Percentiles rank a stretch among this genome's conserved stretches.
These are phyloP conservation scores for Tychaedon coryphoeus DNA, from an alignment of 2,113 vertebrate genomes.

Conservation along the genomic window DNA sequence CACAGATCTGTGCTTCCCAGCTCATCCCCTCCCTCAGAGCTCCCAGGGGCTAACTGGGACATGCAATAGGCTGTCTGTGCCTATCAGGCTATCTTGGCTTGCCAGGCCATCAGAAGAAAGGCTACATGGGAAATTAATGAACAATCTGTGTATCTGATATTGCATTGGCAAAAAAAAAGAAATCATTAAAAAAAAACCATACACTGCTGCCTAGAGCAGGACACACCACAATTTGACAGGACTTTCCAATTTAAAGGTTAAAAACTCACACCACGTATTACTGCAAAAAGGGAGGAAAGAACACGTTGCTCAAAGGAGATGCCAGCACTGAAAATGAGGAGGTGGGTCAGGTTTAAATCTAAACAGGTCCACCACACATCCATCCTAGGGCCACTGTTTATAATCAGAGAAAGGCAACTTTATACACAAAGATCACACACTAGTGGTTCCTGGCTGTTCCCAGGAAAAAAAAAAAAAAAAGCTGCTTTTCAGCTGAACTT, in stretches of 20 bases:
- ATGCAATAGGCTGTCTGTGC: neutral
- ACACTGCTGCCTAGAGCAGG: neutral
- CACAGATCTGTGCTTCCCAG: neutral
- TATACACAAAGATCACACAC: constrained; percentile 38
- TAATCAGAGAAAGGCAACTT: constrained; percentile 56
- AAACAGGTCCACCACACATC: constrained; percentile 54
- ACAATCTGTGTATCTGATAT: too few relatives aligned
- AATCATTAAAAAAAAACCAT: neutral
- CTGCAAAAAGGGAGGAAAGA: neutral
- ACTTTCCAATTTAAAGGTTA: neutral
- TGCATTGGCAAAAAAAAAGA: rapidly evolving
- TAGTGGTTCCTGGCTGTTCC: constrained; percentile 18
- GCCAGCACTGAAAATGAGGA: neutral
- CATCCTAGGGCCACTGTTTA: constrained; percentile 50
- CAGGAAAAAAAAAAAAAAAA: constrained; percentile 57
- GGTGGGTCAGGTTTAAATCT: constrained; percentile 42
- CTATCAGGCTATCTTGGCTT: neutral
- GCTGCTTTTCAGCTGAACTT: constrained; percentile 47
- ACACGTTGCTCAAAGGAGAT: neutral
- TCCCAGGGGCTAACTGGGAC: rapidly evolving
- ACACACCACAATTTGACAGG: neutral
- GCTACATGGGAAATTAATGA: neutral
- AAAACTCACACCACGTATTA: neutral
- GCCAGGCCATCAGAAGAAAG: neutral
- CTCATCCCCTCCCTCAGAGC: neutral